Evolutionary conservation across 2,113 vertebrate genomes (phyloP), one percentile per base, ranked within the genome.

Genomic region (Talpa occidentalis): DNA sequence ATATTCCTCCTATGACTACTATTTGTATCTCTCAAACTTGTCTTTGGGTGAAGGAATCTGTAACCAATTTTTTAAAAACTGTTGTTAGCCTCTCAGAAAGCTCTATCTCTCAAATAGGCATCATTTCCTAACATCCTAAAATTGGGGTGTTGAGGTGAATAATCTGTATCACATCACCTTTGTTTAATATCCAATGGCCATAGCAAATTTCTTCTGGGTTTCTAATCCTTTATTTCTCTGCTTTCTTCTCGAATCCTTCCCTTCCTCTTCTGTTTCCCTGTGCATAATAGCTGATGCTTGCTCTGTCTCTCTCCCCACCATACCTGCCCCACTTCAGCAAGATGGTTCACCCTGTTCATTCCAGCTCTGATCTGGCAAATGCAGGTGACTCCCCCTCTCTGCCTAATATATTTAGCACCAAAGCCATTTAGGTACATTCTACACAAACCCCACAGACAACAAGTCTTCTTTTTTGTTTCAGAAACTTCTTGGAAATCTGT

Each of bases 1-100:
- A 88, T 97, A 90, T 96, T 88, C 84, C 80, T 96, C 67, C 83
- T 47, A 54, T 95, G 87, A 92, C 81, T 94, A 81, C 81, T 94
- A 81, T 92, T 93, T 2, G 1, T 89, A 95, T 88, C 90, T 95
- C 54, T 95, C 47, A 91, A 69, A 88, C 12, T 85, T 96, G 66
- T 91, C 80, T 94, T 90, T 88, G 56, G 90, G 35, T 59, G 44
- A 93, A 91, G 70, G 5, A 91, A 86, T 66, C 88, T 84, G n/a
- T 56, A 94, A 64, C 35, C 70, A 86, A 62, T 70, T 94, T 87
- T 28, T 28, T 62, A 3, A 37, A 52, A 89, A 40, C 76, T 42
- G 40, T 56, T 74, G 88, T 95, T 82, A 80, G 76, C 26, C 80
- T 89, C 91, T 74, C 32, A 86, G 59, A 94, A 94, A 74, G 35